Evolutionary conservation across 2,113 vertebrate species (phyloP).

Genomic region (Amazona vittata): DNA sequence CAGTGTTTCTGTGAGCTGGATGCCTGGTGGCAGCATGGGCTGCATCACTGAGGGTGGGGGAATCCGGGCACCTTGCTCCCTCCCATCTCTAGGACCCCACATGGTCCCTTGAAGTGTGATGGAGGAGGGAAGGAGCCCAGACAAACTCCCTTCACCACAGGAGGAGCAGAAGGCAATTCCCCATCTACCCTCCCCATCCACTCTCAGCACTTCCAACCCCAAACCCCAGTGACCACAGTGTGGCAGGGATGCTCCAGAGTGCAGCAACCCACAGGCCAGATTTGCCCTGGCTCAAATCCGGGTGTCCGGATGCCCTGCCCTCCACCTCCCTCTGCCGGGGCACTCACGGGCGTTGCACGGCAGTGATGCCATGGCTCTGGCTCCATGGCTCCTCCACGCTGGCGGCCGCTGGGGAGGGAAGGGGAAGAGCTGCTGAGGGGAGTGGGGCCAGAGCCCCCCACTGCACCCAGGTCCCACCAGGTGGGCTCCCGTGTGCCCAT

Average conservation of each 20-base stretch:
- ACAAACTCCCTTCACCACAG: neutral
- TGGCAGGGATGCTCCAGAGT: neutral
- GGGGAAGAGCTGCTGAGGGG: neutral
- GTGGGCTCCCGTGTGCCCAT: neutral
- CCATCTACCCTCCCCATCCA: neutral
- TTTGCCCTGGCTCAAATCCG: accelerated
- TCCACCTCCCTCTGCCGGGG: neutral
- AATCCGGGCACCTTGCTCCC: neutral
- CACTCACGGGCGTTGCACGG: slow-evolving; percentile 74
- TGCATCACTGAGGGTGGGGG: neutral
- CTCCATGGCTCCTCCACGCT: slow-evolving; percentile 17
- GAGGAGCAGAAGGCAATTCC: neutral
- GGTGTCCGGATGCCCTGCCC: neutral
- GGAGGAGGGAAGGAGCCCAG: neutral
- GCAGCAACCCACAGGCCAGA: neutral
- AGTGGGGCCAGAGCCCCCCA: accelerated
- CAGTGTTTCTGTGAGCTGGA: slow-evolving; percentile 80
- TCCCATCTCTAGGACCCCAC: neutral
- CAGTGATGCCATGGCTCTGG: slow-evolving; percentile 66
- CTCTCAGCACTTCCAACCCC: neutral
- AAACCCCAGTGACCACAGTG: accelerated
- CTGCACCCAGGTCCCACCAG: accelerated
- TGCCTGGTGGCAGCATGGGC: slow-evolving; percentile 68
- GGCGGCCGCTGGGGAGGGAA: neutral
- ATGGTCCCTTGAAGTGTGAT: neutral